Percentiles rank a stretch among this genome's conserved stretches.
Conservation (phyloP, 2,113 vertebrate species). For the Thymallus thymallus region DNA sequence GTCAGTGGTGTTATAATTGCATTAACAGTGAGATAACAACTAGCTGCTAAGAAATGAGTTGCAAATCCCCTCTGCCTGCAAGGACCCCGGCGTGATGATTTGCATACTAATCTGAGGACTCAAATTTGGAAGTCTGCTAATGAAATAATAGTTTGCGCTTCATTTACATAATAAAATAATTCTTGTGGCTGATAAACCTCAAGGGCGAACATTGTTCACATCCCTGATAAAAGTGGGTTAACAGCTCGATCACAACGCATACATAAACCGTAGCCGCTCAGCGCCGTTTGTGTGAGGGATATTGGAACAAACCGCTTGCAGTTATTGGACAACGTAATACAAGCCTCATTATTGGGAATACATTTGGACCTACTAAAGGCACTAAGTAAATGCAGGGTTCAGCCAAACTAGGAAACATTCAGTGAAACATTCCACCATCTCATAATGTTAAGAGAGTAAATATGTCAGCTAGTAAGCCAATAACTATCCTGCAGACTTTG, state of each 20-base stretch:
- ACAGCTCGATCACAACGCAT: constrained; percentile 41
- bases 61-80: constrained; percentile 43
- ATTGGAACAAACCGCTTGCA: constrained; percentile 15
- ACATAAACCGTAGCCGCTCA: constrained; percentile 18
- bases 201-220: constrained; percentile 66
- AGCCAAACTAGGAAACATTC: no score
- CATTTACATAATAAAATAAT: constrained; percentile 84
- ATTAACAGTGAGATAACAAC: constrained; percentile 28
- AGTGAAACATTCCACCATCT: no score
- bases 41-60: no score
- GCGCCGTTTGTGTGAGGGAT: not conserved
- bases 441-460: no score
- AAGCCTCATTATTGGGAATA: no score
- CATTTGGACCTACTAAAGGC: no score
- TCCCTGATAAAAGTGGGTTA: constrained; percentile 40
- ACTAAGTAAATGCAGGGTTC: no score
- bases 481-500: no score
- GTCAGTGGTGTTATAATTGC: constrained; percentile 13
- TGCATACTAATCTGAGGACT: constrained; percentile 77
- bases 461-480: no score
- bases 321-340: no score
- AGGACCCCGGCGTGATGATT: constrained; percentile 51
- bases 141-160: constrained; percentile 76
- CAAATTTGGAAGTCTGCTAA: constrained; percentile 74
- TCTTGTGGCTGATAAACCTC: constrained; percentile 77